These are phyloP conservation scores for Solenodon paradoxus DNA, from an alignment of 2,113 vertebrate genomes.

Conservation along the genomic window DNA sequence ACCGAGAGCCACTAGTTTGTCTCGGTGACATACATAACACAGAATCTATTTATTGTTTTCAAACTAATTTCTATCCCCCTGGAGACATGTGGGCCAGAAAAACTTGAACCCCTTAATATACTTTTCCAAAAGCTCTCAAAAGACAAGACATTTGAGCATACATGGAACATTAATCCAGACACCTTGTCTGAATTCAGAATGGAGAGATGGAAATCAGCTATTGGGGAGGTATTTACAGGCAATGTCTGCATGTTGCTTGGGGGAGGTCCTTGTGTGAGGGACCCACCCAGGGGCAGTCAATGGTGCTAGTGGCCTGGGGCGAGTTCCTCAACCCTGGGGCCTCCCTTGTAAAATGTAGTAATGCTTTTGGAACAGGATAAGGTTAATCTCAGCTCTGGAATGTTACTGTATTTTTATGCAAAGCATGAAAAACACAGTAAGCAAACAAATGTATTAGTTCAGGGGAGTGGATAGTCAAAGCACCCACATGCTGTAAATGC, in stretches of 20 bases:
- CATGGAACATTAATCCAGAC: neutral
- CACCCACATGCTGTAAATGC: rapidly evolving
- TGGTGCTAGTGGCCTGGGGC: too few relatives aligned
- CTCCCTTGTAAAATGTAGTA: neutral
- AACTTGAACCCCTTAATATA: neutral
- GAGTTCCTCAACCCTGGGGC: neutral
- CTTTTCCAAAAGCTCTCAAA: neutral
- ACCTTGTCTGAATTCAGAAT: neutral
- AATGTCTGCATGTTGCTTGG: rapidly evolving
- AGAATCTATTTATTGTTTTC: neutral
- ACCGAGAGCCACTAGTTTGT: neutral
- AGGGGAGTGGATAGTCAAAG: neutral
- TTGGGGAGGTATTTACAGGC: neutral
- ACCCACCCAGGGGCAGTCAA: rapidly evolving
- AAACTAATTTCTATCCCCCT: neutral
- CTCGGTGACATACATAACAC: neutral
- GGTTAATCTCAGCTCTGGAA: neutral
- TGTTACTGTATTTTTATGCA: neutral
- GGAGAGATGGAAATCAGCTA: neutral
- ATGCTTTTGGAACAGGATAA: neutral
- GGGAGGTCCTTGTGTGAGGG: rapidly evolving
- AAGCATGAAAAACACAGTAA: neutral
- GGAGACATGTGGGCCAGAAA: neutral
- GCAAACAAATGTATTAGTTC: neutral
- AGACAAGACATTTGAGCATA: neutral